Base-by-base conservation (phyloP, 2,888 invertebrate species). In the Stenchaetothrips biformis region DNA sequence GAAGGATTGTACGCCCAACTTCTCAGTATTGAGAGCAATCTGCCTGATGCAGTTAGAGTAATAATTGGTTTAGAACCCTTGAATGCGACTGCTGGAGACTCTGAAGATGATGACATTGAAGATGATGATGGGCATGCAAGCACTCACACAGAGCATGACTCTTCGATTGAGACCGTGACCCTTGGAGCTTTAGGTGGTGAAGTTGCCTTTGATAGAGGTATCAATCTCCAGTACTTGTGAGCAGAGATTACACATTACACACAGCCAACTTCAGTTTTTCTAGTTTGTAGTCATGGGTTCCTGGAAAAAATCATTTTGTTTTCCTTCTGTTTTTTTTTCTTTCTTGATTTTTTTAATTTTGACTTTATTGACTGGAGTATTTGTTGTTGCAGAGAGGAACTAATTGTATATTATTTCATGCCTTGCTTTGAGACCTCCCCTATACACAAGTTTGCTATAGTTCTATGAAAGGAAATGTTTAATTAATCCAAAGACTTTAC, bases 1-100 rank as follows among this genome's bases (percentile, higher is more conserved):
- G 98, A 99, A 87, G 95, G 95, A 11, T 97, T 99, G 84, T 98
- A 93, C 87, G 90, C 94, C 84, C 98, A 99, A 87, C 89, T 99
- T 0, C 91, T 92, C 83, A 90, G 91, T 18, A 86, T 87, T 1
- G 91, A 92, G 0, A 90, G 91, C 0, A 90, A 92, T 84, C 87
- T 95, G 80, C 92, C 93, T 0, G 92, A 94, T 85, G 90, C 91
- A 82, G 90, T 95, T 80, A 88, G 94, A 80, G 86, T 90, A 1
- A 92, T 95, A 82, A 90, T 96, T 78, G 95, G 95, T 0, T 87
- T 94, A 11, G 88, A 89, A 79, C 87, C 89, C 0, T 83, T 89
- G 7, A 83, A 85, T 59, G 8, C 81, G 83, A 48, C 47, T 48
- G 37, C 53, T 4, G 80, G 80, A 7, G 80, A 79, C 25, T 79